Conservation (phyloP, 2,888 invertebrate genomes). For the Drosophila dives region DNA sequence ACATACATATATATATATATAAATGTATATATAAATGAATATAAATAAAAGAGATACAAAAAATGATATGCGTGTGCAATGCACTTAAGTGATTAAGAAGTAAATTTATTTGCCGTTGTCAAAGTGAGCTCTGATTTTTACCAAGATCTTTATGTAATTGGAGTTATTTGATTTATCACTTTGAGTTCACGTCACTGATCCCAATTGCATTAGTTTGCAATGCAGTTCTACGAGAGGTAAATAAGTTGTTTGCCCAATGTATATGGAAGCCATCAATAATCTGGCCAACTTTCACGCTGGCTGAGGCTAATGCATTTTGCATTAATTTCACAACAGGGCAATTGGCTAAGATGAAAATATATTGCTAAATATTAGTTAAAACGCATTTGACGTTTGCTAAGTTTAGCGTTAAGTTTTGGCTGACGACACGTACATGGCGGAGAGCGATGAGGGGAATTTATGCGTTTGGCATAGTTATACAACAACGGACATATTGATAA, state of each 20-base stretch:
- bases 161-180: conserved; percentile 25
- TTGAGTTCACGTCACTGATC: conserved; percentile 40
- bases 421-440: conserved; percentile 40
- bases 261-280: conserved; percentile 25
- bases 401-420: conserved; percentile 55
- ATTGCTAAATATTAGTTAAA: conserved; percentile 75
- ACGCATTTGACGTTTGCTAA: conserved; percentile 73
- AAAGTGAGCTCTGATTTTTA: conserved; percentile 41
- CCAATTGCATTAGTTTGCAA: conserved; percentile 34
- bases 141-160: conserved; percentile 37
- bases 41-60: neutral
- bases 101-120: conserved; percentile 37
- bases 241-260: conserved; percentile 14
- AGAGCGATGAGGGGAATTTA: neutral
- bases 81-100: conserved; percentile 52
- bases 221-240: conserved; percentile 22
- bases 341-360: conserved; percentile 71
- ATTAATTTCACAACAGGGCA: conserved; percentile 62
- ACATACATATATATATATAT: neutral
- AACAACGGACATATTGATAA: conserved; percentile 83
- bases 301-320: conserved; percentile 72
- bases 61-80: conserved; percentile 43
- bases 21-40: neutral
- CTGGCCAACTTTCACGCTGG: conserved; percentile 46
- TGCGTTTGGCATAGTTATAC: conserved; percentile 74